A percentile compares a stretch with the other conserved stretches of the same genome.
Conservation (phyloP, 2,797 vertebrate species). For the Esox masquinongy region DNA sequence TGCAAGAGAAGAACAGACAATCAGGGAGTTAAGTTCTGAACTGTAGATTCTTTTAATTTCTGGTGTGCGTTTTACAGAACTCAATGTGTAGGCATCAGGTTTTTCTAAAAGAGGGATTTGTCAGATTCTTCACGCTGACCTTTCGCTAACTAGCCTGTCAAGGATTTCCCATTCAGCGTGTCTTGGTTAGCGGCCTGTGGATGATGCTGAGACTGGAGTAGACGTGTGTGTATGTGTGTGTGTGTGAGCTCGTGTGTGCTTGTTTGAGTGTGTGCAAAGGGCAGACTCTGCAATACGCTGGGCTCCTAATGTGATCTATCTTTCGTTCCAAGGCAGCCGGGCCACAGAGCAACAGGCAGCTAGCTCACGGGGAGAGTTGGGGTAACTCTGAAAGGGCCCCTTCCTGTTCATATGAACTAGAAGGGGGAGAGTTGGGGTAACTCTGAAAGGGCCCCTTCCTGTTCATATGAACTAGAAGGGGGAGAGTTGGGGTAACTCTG, state of each 20-base stretch:
- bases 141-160: conserved; percentile 70
- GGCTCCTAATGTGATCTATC: neutral
- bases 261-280: conserved; percentile 5
- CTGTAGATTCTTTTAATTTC: neutral
- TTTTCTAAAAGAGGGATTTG: conserved; percentile 57
- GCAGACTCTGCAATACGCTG: neutral
- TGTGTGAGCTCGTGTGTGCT: neutral
- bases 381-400: too few species aligned
- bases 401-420: neutral
- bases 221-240: neutral
- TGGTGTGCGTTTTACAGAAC: conserved; percentile 44
- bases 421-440: neutral
- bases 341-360: neutral
- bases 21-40: neutral
- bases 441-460: neutral
- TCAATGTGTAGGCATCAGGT: conserved; percentile 45
- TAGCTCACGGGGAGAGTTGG: too few species aligned
- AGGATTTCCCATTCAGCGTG: conserved; percentile 42
- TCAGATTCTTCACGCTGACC: conserved; percentile 67
- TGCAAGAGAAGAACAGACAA: neutral
- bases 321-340: neutral
- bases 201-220: neutral
- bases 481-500: neutral
- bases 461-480: neutral
- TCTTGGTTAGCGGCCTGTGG: neutral